These are phyloP conservation scores for Oxyteleia sp. DNA, from an alignment of 2,888 invertebrate species.

Conservation along the genomic window DNA sequence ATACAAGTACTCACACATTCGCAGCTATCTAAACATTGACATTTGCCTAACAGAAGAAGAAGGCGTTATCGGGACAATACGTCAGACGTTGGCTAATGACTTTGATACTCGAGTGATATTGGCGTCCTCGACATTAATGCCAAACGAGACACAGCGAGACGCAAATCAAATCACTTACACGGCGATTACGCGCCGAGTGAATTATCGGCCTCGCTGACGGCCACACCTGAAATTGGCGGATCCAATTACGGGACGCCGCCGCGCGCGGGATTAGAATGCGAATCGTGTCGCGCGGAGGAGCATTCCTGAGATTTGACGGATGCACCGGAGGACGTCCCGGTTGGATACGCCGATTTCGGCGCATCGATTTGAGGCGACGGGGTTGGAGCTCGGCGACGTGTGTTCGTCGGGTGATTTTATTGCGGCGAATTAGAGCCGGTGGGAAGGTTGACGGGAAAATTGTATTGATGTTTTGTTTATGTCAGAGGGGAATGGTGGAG, in stretches of 20 bases:
- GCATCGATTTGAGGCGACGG: no score
- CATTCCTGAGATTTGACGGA: conserved; percentile 6
- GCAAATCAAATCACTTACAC: conserved; percentile 26
- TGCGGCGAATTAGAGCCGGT: no score
- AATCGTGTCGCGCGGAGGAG: neutral
- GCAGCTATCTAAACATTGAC: neutral
- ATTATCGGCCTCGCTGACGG: conserved; percentile 26
- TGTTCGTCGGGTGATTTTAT: no score
- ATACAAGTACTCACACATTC: neutral
- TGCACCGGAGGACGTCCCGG: neutral
- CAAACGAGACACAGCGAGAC: conserved; percentile 18
- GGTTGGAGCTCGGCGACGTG: no score
- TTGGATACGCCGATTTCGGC: no score
- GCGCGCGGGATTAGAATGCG: conserved; percentile 9
- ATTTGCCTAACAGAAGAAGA: neutral
- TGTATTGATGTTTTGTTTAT: no score
- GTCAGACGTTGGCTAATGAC: conserved; percentile 30
- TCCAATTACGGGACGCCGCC: conserved; percentile 7
- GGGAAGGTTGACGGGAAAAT: no score
- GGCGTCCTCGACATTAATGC: conserved; percentile 43
- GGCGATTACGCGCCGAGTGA: conserved; percentile 14
- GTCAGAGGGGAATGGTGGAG: no score
- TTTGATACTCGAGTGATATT: conserved; percentile 42
- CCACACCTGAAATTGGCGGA: conserved; percentile 39
- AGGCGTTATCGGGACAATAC: conserved; percentile 29